Conservation (phyloP, 1,140 invertebrate species). For the Campodea augens region DNA sequence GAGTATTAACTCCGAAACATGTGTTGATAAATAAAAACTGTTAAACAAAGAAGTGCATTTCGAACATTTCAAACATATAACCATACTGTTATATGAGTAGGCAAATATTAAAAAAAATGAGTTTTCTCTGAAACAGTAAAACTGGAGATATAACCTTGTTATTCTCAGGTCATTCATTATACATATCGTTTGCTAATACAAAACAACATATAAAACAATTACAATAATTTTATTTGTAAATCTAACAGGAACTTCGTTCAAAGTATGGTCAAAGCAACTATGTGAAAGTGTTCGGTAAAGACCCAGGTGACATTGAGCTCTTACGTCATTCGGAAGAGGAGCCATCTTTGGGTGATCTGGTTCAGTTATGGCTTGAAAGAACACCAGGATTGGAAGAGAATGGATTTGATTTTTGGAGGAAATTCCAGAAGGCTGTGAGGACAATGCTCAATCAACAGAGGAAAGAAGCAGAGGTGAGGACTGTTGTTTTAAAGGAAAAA, state of each 20-base stretch:
- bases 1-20: no score
- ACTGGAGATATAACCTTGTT: no score
- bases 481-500: slow-evolving; percentile 6
- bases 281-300: slow-evolving; percentile 60
- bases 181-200: no score
- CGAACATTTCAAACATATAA: no score
- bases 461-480: slow-evolving; percentile 32
- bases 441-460: slow-evolving; percentile 48
- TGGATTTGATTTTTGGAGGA: slow-evolving; percentile 86
- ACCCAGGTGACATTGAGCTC: slow-evolving; percentile 44
- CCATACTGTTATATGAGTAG: no score
- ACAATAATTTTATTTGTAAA: no score
- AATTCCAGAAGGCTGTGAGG: slow-evolving; percentile 61
- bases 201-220: no score
- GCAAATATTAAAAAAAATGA: no score
- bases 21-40: no score
- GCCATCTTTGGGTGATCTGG: slow-evolving; percentile 60
- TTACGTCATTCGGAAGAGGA: slow-evolving; percentile 61
- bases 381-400: slow-evolving; percentile 70
- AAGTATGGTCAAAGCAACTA: slow-evolving; percentile 86
- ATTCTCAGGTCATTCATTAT: no score
- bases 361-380: slow-evolving; percentile 82
- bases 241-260: slow-evolving; percentile 48
- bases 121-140: no score
- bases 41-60: no score